Percentiles rank a stretch among this genome's conserved stretches.
phyloP scores from a whole-genome alignment of 2,797 vertebrate genomes.

The Microchirus variegatus region DNA sequence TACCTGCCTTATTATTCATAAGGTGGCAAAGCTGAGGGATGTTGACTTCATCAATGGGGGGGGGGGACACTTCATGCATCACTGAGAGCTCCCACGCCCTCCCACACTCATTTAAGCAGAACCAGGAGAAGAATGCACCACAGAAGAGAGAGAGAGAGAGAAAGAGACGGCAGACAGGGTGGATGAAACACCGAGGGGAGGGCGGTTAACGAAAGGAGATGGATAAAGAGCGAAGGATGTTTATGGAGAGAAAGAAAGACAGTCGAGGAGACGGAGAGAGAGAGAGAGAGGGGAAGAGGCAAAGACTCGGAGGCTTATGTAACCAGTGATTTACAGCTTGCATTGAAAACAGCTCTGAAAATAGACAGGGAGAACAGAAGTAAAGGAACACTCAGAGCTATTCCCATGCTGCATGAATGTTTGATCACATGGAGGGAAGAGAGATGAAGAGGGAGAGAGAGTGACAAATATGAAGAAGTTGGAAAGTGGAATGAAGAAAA shows the following conservation, averaged over 20 bases:
- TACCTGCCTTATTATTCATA: constrained; percentile 62
- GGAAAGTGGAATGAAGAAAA: constrained; percentile 31
- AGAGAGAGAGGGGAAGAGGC: constrained; percentile 54
- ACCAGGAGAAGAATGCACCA: constrained; percentile 41
- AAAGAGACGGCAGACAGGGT: constrained; percentile 8
- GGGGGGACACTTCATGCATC: constrained; percentile 59
- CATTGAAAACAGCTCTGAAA: constrained; percentile 79
- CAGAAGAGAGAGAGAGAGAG: constrained; percentile 26
- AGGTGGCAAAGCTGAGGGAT: constrained; percentile 46
- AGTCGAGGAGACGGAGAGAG: constrained; percentile 41
- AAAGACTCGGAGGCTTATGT: constrained; percentile 74
- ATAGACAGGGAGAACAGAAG: constrained; percentile 82
- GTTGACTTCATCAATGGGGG: constrained; percentile 59
- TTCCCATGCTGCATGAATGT: constrained; percentile 81
- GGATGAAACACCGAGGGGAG: constrained; percentile 33
- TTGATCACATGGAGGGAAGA: constrained; percentile 77
- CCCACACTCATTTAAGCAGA: constrained; percentile 39
- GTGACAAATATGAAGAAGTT: constrained; percentile 49
- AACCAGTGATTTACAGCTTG: constrained; percentile 78
- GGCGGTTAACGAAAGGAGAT: constrained; percentile 32
- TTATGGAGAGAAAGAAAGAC: constrained; percentile 45
- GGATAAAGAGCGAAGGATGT: constrained; percentile 47
- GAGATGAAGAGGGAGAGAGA: constrained; percentile 58
- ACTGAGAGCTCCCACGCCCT: constrained; percentile 49
- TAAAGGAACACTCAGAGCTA: constrained; percentile 77